These are phyloP conservation scores for Corvus cornix DNA, from an alignment of 2,113 vertebrate genomes.

Conservation along the genomic window DNA sequence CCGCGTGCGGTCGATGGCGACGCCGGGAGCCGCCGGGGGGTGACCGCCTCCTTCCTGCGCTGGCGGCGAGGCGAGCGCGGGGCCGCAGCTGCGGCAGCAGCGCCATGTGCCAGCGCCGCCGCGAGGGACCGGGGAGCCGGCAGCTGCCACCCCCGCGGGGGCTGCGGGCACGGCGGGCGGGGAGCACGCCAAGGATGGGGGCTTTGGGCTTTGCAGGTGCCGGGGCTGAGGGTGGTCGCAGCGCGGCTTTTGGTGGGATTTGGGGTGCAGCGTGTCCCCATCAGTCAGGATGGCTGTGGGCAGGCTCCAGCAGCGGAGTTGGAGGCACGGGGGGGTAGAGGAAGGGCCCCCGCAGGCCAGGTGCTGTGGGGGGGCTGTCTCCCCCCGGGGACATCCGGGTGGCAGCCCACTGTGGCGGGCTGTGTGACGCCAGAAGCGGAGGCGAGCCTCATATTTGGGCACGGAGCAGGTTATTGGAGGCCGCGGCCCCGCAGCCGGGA, in stretches of 20 bases:
- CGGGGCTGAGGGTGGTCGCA: rapidly evolving
- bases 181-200: neutral
- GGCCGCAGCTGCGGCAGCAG: neutral
- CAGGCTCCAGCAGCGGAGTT: rapidly evolving
- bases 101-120: neutral
- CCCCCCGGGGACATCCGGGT: neutral
- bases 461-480: conserved; percentile 36
- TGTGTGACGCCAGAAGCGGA: neutral
- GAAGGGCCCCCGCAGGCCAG: rapidly evolving
- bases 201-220: neutral
- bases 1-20: neutral
- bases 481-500: neutral
- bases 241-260: neutral
- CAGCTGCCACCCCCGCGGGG: neutral
- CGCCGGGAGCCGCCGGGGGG: neutral
- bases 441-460: conserved; percentile 36
- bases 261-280: neutral
- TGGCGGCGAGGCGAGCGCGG: neutral
- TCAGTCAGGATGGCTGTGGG: rapidly evolving
- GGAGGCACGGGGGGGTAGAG: neutral
- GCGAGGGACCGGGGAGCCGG: neutral
- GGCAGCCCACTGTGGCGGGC: neutral
- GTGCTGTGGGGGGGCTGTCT: neutral
- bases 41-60: neutral
- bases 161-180: neutral